Base-by-base conservation (phyloP, 2,888 invertebrate species). In the Chrysomela aeneicollis region DNA sequence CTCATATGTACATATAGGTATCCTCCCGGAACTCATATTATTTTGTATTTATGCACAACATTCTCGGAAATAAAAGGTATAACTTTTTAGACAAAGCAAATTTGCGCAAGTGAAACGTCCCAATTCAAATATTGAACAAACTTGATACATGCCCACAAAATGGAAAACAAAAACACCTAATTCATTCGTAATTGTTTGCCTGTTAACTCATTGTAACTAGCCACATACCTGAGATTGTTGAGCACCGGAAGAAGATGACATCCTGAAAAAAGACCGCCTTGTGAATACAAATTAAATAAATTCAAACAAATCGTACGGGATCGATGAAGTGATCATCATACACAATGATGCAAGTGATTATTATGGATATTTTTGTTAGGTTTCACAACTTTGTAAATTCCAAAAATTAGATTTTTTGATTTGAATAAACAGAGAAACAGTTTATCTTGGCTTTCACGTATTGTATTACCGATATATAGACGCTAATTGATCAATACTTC, bases 231-330 rank as follows among this genome's bases (percentile, higher is more conserved):
- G 79, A 94, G 85, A 82, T 92, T 92, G 83, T 90, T 92, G 73
- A 95, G 87, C 77, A 94, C 90, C 79, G 95, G 93, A 76, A 95
- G 87, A 54, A 96, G 87, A 82, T 94, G 94, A 78, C 97, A 87
- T 80, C 95, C 95, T 95, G 88, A 67, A 90, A 88, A 73, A 71
- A 74, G 73, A 62, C 18, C 61, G 59, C 65, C 58, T 22, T 65
- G 74, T 77, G 74, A 75, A 76, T 74, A 71, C 60, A 66, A 76
- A 74, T 68, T 52, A 18, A 26, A 49, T 30, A 57, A 57, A 50
- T 51, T 32, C 42, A 51, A n/a, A n/a, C 50, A 22, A 59, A 37
- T 51, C 22, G 51, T 59, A 37, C 32, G 35, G 37, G 30, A 52
- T 32, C 18, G 50, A 17, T 30, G n/a, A 26, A 26, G 26, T n/a